These are phyloP conservation scores for Eupristina koningsbergeri DNA, from an alignment of 1,140 invertebrate species.

Conservation along the genomic window DNA sequence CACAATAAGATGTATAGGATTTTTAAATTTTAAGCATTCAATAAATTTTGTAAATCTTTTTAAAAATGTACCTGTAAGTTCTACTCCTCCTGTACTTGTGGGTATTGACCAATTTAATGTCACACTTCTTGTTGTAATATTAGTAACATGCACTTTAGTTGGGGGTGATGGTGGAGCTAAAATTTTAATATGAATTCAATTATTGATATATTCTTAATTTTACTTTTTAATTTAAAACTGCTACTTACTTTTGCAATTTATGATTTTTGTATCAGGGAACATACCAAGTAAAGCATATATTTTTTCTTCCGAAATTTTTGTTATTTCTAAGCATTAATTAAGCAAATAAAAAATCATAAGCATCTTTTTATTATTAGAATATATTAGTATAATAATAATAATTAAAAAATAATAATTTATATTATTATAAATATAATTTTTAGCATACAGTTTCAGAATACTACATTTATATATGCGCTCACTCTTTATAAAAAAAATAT, in stretches of 20 bases:
- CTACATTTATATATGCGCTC: no score
- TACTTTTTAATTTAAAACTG: neutral
- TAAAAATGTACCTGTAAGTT: conserved; percentile 81
- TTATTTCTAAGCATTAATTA: conserved; percentile 66
- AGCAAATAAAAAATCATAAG: conserved; percentile 52
- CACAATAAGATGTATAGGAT: no score
- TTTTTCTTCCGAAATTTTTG: conserved; percentile 68
- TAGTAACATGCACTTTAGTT: conserved; percentile 82
- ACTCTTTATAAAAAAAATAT: no score
- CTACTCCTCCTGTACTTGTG: conserved; percentile 86
- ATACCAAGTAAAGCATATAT: conserved; percentile 75
- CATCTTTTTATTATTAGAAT: conserved; percentile 32
- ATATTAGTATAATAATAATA: conserved; percentile 4
- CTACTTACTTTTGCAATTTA: conserved; percentile 66
- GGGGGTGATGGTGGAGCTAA: conserved; percentile 88
- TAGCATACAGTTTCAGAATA: no score
- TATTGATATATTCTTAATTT: conserved; percentile 26
- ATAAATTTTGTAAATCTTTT: no score
- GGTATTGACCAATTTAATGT: conserved; percentile 91
- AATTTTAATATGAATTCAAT: conserved; percentile 46
- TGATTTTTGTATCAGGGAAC: conserved; percentile 73
- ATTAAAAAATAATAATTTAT: neutral
- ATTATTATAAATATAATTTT: no score
- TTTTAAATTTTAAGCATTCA: no score
- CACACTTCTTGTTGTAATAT: conserved; percentile 88